Base-by-base conservation (phyloP, 2,888 invertebrate genomes). In the Linyphia triangularis region DNA sequence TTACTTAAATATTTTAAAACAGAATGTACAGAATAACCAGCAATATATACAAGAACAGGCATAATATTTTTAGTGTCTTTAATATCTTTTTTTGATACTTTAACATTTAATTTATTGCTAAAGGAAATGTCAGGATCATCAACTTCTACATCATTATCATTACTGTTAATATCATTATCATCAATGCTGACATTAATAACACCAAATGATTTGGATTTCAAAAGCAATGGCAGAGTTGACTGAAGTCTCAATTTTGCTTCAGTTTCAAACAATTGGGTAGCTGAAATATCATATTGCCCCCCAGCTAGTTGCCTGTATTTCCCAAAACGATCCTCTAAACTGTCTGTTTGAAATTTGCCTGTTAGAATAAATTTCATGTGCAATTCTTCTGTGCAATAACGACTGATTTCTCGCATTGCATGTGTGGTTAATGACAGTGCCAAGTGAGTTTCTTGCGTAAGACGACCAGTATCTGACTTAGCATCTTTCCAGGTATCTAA, bases 281-380 rank as follows among this genome's bases (percentile, higher is more conserved):
- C 37, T 37, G 37, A 37, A 37, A 37, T 37, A 37, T 37, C 37
- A 61, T 67, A 79, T 16, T 67, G 51, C 13, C n/a, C 10, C 0
- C 79, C 79, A 10, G 51, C 40, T 16, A 79, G 16, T 69, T 67
- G 79, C 16, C 79, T 7, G 28, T 67, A 79, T 13, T 13, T 40
- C 10, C 79, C 51, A 79, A 79, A 79, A n/a, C 51, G 37, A 26
- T 26, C 19, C 28, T 79, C 79, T 30, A 79, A 43, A 43, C 13
- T 22, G 43, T 79, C 79, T 1, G 79, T 67, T 67, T 79, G 79
- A n/a, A 79, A 67, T 65, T 79, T 79, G 0, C 79, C 79, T n/a
- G 79, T 24, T 51, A 79, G n/a, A 67, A 79, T 69, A 79, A 43
- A 79, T 43, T 67, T 26, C 9, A 51, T 16, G 7, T 43, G 28